Conservation (phyloP, 2,113 vertebrate genomes). For the Argyrosomus japonicus region DNA sequence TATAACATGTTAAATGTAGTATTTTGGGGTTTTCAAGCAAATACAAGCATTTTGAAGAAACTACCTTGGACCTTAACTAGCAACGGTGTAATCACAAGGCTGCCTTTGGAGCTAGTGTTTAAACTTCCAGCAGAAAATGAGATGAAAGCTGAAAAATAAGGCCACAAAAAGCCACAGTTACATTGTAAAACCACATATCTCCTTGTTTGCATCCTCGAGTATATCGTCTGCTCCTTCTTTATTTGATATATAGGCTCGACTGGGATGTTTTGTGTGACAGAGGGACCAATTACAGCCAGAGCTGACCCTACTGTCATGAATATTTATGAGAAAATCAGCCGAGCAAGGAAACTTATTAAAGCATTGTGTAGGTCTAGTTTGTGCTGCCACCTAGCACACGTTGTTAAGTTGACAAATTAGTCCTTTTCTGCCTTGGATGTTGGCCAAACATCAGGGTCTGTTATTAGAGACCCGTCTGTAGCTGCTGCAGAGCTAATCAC, state of each 20-base stretch:
- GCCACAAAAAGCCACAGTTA: not conserved
- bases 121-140: not conserved
- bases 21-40: not conserved
- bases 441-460: conserved; percentile 41
- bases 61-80: not conserved
- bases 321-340: conserved; percentile 61
- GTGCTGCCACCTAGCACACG: conserved; percentile 23
- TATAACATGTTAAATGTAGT: not conserved
- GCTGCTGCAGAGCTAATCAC: conserved; percentile 32
- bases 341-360: conserved; percentile 54
- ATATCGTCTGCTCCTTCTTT: not conserved
- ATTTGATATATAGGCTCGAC: conserved; percentile 10
- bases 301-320: conserved; percentile 31
- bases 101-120: not conserved
- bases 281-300: conserved; percentile 34
- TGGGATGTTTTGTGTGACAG: conserved; percentile 14
- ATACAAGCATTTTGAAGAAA: not conserved
- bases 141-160: not conserved
- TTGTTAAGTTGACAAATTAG: conserved; percentile 53
- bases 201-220: not conserved
- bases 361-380: conserved; percentile 40
- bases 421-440: conserved; percentile 35
- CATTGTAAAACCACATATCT: not conserved
- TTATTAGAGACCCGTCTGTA: conserved; percentile 25
- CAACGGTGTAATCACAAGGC: not conserved